phyloP scores from a whole-genome alignment of 2,888 invertebrate species.

The Drosophila neoperkinsi region DNA sequence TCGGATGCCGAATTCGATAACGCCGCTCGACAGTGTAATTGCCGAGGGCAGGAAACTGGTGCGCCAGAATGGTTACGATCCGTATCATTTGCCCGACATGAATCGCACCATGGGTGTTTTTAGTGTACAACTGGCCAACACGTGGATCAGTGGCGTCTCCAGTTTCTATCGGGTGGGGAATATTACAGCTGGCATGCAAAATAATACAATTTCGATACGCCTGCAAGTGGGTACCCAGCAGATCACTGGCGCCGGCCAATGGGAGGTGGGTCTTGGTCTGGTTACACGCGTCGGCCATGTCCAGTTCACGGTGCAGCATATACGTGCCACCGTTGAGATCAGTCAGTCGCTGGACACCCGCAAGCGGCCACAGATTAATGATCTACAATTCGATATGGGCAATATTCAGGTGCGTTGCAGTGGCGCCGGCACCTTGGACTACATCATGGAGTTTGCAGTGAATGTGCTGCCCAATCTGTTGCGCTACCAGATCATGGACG shows the following conservation, averaged over 20 bases:
- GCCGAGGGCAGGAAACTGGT: constrained; percentile 91
- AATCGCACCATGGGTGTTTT: constrained; percentile 90
- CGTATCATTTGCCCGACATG: constrained; percentile 90
- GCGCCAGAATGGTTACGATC: constrained; percentile 88
- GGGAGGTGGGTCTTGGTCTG: constrained; percentile 91
- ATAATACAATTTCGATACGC: constrained; percentile 87
- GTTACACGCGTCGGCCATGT: constrained; percentile 90
- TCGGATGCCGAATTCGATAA: constrained; percentile 93
- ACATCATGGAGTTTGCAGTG: constrained; percentile 91
- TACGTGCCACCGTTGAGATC: constrained; percentile 89
- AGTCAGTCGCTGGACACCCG: constrained; percentile 92
- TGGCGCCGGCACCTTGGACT: constrained; percentile 95
- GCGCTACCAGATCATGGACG: constrained; percentile 94
- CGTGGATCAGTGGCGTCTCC: constrained; percentile 92
- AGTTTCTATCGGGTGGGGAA: constrained; percentile 94
- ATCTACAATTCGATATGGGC: constrained; percentile 92
- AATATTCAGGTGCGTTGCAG: constrained; percentile 93
- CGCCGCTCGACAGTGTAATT: constrained; percentile 93
- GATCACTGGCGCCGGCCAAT: constrained; percentile 91
- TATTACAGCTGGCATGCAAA: constrained; percentile 90
- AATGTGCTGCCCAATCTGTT: constrained; percentile 94
- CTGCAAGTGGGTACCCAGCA: constrained; percentile 93
- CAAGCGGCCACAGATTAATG: constrained; percentile 89
- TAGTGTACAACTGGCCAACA: constrained; percentile 89
- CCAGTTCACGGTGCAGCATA: constrained; percentile 92